Percentiles rank a stretch among this genome's conserved stretches.
Evolutionary conservation across 2,113 vertebrate species (phyloP).

Genomic region (Arothron firmamentum): DNA sequence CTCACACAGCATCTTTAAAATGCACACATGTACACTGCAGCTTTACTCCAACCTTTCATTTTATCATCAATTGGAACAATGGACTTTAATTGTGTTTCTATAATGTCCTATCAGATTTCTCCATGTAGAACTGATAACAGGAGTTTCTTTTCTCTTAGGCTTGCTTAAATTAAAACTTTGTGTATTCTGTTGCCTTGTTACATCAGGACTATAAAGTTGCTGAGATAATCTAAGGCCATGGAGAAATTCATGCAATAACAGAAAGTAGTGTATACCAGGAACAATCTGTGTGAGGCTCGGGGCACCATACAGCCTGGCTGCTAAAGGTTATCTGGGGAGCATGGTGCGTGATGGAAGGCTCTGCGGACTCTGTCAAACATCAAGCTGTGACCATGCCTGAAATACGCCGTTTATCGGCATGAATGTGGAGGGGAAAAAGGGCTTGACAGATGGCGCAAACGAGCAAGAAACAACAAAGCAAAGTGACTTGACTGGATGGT

Average conservation of each 20-base stretch:
- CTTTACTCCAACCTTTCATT: background rate
- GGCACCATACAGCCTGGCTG: slow-evolving; percentile 15
- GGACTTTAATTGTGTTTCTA: background rate
- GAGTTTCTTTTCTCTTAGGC: background rate
- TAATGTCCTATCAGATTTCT: background rate
- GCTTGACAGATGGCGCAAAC: slow-evolving; percentile 14
- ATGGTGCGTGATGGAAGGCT: slow-evolving; percentile 29
- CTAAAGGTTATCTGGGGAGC: slow-evolving; percentile 38
- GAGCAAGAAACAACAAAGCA: background rate
- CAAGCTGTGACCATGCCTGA: slow-evolving; percentile 29
- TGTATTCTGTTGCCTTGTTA: background rate
- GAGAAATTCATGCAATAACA: slow-evolving; percentile 9
- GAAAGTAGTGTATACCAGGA: slow-evolving; percentile 12
- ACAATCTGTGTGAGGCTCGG: slow-evolving; percentile 28
- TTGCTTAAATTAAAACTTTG: background rate
- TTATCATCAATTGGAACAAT: background rate
- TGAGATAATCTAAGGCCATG: slow-evolving; percentile 8
- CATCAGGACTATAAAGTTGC: background rate
- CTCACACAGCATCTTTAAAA: background rate
- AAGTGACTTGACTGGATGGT: background rate
- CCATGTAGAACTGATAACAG: background rate
- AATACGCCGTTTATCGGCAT: slow-evolving; percentile 16
- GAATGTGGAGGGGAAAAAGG: background rate
- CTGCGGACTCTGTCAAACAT: slow-evolving; percentile 8
- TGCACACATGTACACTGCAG: background rate